Evolutionary conservation across 1,140 invertebrate genomes (phyloP).

Genomic region (Drosophila pseudoananassae): DNA sequence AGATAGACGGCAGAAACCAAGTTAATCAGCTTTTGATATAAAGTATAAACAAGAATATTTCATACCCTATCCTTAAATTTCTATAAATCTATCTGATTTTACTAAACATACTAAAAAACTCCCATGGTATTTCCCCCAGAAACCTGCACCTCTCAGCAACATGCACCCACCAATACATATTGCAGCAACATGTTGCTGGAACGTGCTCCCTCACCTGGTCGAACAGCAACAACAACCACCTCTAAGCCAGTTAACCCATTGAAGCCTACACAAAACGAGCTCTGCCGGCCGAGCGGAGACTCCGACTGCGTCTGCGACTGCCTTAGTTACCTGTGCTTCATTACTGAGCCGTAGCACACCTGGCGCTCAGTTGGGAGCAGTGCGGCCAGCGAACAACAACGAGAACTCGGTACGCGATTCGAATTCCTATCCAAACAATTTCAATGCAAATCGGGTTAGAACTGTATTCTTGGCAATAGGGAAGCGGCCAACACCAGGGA

Average conservation of each 20-base stretch:
- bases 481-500: neutral
- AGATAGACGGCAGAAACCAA: neutral
- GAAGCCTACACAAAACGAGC: constrained; percentile 44
- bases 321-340: constrained; percentile 45
- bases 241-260: constrained; percentile 69
- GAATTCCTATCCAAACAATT: constrained; percentile 9
- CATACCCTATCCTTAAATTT: neutral
- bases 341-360: constrained; percentile 56
- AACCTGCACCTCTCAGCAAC: neutral
- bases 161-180: constrained; percentile 7
- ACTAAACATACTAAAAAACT: neutral
- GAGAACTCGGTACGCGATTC: constrained; percentile 53
- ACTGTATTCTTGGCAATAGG: constrained; percentile 33
- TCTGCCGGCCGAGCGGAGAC: constrained; percentile 19
- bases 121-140: neutral
- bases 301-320: constrained; percentile 11
- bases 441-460: constrained; percentile 42
- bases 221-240: constrained; percentile 27
- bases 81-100: neutral
- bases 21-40: neutral
- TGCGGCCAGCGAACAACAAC: constrained; percentile 70
- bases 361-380: constrained; percentile 72
- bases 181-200: constrained; percentile 27
- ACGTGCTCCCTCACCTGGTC: constrained; percentile 3
- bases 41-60: neutral